A percentile compares a stretch with the other conserved stretches of the same genome.
Evolutionary conservation across 2,888 invertebrate species (phyloP).

Genomic region (Entomobrya proxima): DNA sequence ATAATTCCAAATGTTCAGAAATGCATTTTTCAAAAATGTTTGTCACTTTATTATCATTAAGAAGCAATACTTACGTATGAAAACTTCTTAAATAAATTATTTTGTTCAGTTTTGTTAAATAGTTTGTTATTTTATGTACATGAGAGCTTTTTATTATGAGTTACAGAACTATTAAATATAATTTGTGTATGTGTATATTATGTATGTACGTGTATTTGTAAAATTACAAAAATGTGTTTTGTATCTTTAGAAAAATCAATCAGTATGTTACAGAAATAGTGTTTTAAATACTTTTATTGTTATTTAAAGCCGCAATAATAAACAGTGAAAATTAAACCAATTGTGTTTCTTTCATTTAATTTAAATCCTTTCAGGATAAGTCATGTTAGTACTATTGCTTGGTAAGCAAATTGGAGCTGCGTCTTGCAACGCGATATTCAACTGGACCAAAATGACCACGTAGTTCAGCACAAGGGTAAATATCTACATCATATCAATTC

Average conservation of each 20-base stretch:
- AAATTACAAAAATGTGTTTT: neutral
- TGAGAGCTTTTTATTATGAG: neutral
- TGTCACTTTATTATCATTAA: too few relatives aligned
- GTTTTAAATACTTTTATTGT: neutral
- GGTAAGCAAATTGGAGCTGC: neutral
- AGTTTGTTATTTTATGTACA: slow-evolving; percentile 17
- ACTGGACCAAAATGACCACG: slow-evolving; percentile 52
- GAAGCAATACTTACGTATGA: too few relatives aligned
- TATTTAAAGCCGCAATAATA: slow-evolving; percentile 3
- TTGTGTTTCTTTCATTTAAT: too few relatives aligned
- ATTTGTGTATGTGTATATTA: neutral
- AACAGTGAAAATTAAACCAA: too few relatives aligned
- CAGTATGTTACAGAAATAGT: neutral
- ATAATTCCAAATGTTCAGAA: too few relatives aligned
- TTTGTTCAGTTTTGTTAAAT: slow-evolving; percentile 18
- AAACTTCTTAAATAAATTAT: too few relatives aligned
- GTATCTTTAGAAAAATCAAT: slow-evolving; percentile 10
- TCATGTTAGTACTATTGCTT: neutral
- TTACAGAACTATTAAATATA: neutral
- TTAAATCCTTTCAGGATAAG: too few relatives aligned
- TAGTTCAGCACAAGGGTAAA: slow-evolving; percentile 54
- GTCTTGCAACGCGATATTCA: slow-evolving; percentile 49
- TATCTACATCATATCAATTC: slow-evolving; percentile 22
- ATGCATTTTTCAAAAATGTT: too few relatives aligned
- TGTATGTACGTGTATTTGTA: neutral